Percentiles rank a stretch among this genome's conserved stretches.
phyloP scores from a whole-genome alignment of 2,113 vertebrate genomes.

The Ahaetulla prasina region DNA sequence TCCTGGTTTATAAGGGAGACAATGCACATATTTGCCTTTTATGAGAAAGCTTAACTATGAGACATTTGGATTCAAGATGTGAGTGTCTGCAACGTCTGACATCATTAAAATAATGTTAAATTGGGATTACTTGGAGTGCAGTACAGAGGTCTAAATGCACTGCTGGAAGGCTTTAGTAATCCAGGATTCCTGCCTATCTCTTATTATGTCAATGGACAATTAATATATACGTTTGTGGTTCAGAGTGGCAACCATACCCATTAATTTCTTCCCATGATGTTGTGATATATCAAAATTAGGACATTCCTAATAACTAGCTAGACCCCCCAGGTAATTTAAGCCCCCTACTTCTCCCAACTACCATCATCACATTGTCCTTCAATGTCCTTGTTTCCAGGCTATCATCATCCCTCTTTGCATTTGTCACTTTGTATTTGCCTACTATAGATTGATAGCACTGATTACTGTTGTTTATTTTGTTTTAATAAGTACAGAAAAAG shows the following conservation, averaged over 20 bases:
- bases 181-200: neutral
- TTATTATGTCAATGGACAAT: neutral
- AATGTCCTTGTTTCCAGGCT: neutral
- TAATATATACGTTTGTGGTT: neutral
- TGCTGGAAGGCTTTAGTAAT: neutral
- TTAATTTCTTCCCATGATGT: neutral
- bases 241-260: neutral
- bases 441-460: neutral
- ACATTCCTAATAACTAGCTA: neutral
- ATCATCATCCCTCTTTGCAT: neutral
- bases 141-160: neutral
- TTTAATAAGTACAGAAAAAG: neutral
- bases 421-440: neutral
- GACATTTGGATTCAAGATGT: neutral
- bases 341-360: neutral
- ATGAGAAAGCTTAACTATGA: neutral
- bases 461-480: neutral
- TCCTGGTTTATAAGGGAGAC: neutral
- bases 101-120: neutral
- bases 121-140: neutral
- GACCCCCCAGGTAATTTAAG: neutral
- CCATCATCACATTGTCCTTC: neutral
- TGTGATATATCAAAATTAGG: neutral
- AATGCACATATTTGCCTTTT: neutral
- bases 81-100: neutral